A percentile compares a stretch with the other conserved stretches of the same genome.
Conservation (phyloP, 1,140 invertebrate species). For the Cydia splendana region DNA sequence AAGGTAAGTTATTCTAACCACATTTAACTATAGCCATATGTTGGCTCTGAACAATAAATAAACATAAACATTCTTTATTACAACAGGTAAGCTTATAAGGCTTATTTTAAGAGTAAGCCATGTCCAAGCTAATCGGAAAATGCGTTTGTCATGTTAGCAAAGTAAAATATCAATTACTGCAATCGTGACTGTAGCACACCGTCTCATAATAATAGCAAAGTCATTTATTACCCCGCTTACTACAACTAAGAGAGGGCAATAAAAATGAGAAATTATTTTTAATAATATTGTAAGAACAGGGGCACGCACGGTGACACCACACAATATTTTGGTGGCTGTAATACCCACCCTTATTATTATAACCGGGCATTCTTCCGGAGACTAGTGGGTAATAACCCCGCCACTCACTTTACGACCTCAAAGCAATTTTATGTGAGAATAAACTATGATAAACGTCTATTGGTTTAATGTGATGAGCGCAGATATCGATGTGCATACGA, state of each 20-base stretch:
- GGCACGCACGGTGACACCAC: constrained; percentile 48
- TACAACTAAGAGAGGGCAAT: constrained; percentile 46
- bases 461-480: constrained; percentile 17
- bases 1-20: no score
- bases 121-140: not conserved
- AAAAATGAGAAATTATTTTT: constrained; percentile 67
- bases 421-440: constrained; percentile 48
- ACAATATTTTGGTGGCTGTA: constrained; percentile 64
- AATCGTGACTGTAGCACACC: constrained; percentile 12
- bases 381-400: constrained; percentile 56
- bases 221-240: constrained; percentile 51
- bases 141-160: constrained; percentile 4
- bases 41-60: no score
- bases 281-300: constrained; percentile 50
- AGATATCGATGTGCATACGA: not conserved
- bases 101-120: not conserved
- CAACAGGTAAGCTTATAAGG: no score
- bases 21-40: no score
- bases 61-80: no score
- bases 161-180: constrained; percentile 26
- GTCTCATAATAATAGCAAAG: constrained; percentile 43
- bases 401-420: constrained; percentile 65
- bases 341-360: constrained; percentile 64
- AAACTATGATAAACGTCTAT: constrained; percentile 37
- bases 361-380: constrained; percentile 56